A percentile compares a stretch with the other conserved stretches of the same genome.
These are phyloP conservation scores for Anser brachyrhynchus DNA, from an alignment of 2,113 vertebrate species.

Conservation along the genomic window DNA sequence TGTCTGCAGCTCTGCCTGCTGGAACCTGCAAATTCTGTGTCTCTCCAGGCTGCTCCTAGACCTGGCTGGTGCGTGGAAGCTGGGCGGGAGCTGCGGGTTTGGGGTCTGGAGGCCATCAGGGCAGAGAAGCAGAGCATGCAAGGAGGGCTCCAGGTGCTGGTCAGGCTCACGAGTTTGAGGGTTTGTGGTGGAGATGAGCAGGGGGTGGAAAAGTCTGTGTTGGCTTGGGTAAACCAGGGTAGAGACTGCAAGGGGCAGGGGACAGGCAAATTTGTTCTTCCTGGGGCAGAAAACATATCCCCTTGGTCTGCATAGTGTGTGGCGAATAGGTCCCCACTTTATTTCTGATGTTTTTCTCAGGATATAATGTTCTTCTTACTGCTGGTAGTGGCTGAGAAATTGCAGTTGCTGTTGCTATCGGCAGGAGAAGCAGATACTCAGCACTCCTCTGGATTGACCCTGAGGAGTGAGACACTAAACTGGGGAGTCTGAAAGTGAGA, in stretches of 20 bases:
- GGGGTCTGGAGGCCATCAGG: background rate
- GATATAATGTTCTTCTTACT: background rate
- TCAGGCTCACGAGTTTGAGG: background rate
- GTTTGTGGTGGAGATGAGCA: background rate
- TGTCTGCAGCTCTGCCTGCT: background rate
- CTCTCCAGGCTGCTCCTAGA: background rate
- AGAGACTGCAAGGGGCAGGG: background rate
- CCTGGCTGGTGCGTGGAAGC: background rate
- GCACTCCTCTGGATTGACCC: background rate
- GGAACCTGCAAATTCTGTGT: background rate
- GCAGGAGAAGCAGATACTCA: background rate
- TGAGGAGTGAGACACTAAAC: background rate
- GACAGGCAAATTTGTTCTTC: background rate
- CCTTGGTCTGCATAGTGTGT: background rate
- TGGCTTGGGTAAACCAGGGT: background rate
- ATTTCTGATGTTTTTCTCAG: background rate
- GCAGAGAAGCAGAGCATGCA: background rate
- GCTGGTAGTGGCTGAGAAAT: background rate
- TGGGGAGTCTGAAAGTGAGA: background rate
- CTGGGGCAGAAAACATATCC: background rate
- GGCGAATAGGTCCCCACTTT: background rate
- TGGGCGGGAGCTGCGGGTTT: background rate
- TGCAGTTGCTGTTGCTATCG: background rate
- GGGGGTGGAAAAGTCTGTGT: accelerated
- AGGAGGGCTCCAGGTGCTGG: background rate